phyloP scores from a whole-genome alignment of 92 coral and sea anemone species.

The Porites lobata region DNA sequence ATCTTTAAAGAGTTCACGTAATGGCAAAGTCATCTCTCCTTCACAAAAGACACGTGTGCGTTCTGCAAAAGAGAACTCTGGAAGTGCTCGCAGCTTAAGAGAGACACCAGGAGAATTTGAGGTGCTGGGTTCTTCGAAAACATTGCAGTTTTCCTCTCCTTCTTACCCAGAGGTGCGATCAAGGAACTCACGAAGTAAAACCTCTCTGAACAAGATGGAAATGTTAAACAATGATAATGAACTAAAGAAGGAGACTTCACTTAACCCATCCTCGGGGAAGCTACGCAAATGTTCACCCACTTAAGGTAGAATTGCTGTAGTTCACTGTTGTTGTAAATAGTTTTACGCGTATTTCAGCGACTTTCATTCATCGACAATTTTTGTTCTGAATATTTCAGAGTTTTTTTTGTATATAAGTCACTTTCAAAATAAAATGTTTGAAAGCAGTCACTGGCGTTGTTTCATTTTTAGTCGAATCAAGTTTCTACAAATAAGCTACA shows the following conservation, averaged over 20 bases:
- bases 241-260: not conserved
- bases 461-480: too few relatives aligned
- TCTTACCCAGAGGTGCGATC: not conserved
- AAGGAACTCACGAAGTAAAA: not conserved
- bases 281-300: not conserved
- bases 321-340: not conserved
- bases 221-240: not conserved
- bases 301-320: not conserved
- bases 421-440: too few relatives aligned
- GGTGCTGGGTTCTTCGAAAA: not conserved
- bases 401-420: too few relatives aligned
- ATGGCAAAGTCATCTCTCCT: too few relatives aligned
- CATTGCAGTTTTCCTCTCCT: not conserved
- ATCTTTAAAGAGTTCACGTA: not conserved
- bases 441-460: too few relatives aligned
- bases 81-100: not conserved
- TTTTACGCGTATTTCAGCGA: too few relatives aligned
- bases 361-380: too few relatives aligned
- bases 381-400: too few relatives aligned
- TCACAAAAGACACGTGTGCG: not conserved
- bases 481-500: too few relatives aligned
- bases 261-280: not conserved
- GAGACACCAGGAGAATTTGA: not conserved
- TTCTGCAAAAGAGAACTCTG: not conserved
- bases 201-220: not conserved